Conservation (phyloP, 2,888 invertebrate genomes). For the Rhagonycha lutea region DNA sequence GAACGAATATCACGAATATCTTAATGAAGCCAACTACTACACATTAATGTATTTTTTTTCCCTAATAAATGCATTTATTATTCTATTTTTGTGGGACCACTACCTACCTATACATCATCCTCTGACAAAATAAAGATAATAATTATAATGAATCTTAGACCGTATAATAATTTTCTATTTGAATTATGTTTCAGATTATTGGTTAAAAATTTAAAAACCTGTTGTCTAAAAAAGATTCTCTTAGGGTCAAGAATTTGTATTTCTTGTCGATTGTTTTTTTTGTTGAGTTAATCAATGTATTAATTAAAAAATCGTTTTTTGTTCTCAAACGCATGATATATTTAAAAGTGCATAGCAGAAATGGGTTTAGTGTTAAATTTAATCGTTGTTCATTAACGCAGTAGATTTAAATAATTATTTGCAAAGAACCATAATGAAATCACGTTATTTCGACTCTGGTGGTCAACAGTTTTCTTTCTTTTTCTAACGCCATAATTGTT, state of each 20-base stretch:
- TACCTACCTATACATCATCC: conserved; percentile 32
- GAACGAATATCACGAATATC: neutral
- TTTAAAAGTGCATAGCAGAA: conserved; percentile 12
- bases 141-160: conserved; percentile 33
- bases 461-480: conserved; percentile 20
- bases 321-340: neutral
- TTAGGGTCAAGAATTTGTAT: conserved; percentile 11
- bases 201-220: conserved; percentile 33
- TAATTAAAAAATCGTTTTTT: neutral
- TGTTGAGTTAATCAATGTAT: neutral
- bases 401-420: conserved; percentile 39
- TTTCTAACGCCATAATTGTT: neutral
- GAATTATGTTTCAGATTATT: conserved; percentile 38
- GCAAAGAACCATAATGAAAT: conserved; percentile 39
- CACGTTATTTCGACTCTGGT: conserved; percentile 37
- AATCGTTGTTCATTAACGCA: conserved; percentile 33
- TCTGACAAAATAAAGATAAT: conserved; percentile 36
- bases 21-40: neutral
- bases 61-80: neutral
- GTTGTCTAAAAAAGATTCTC: conserved; percentile 14
- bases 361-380: conserved; percentile 18
- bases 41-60: neutral
- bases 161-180: conserved; percentile 38
- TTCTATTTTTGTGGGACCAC: neutral
- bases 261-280: conserved; percentile 3